Percentiles rank a stretch among this genome's conserved stretches.
Conservation (phyloP, 2,888 invertebrate genomes). For the Acronicta leporina region DNA sequence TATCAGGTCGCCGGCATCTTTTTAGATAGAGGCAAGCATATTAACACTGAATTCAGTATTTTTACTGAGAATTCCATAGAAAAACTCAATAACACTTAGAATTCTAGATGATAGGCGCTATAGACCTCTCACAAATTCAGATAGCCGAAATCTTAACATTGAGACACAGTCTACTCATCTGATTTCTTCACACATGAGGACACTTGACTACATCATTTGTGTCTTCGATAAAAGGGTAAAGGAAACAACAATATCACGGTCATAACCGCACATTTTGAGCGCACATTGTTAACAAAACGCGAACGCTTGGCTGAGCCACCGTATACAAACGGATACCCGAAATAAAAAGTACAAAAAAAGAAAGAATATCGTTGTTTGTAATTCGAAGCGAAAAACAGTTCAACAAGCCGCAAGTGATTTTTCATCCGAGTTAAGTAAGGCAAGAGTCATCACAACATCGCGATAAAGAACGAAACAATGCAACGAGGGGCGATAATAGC, state of each 20-base stretch:
- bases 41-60: too few relatives aligned
- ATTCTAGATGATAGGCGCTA: too few relatives aligned
- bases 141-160: too few relatives aligned
- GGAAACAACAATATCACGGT: slow-evolving; percentile 6
- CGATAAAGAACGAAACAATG: slow-evolving; percentile 52
- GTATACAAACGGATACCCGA: slow-evolving; percentile 13
- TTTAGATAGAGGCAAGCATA: too few relatives aligned
- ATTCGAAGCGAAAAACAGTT: slow-evolving; percentile 40
- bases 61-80: too few relatives aligned
- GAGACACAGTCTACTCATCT: too few relatives aligned
- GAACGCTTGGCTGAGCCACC: slow-evolving; percentile 26
- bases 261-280: slow-evolving; percentile 25
- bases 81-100: too few relatives aligned
- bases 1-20: too few relatives aligned
- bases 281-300: slow-evolving; percentile 41
- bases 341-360: slow-evolving; percentile 24
- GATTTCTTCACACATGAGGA: not conserved
- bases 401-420: slow-evolving; percentile 53
- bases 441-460: slow-evolving; percentile 44
- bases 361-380: slow-evolving; percentile 27
- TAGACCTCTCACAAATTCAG: too few relatives aligned
- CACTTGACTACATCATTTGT: not conserved
- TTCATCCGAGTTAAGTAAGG: slow-evolving; percentile 55
- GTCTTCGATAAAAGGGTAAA: slow-evolving; percentile 11
- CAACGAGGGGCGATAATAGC: slow-evolving; percentile 38